These are phyloP conservation scores for Amblyjoppa fuscipennis DNA, from an alignment of 2,888 invertebrate species.

Conservation along the genomic window DNA sequence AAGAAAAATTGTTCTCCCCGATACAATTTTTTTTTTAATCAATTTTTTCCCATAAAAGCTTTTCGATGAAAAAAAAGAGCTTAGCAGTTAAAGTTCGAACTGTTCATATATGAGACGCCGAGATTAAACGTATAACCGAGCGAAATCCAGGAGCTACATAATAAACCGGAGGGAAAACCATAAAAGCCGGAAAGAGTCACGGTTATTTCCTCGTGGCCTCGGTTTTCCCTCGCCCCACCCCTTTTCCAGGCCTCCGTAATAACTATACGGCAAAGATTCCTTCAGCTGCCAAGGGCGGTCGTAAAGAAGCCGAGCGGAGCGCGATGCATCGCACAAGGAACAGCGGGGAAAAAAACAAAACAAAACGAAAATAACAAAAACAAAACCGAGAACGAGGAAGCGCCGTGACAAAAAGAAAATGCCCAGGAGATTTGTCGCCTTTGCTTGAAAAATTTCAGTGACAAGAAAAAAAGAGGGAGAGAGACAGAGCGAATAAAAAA, in stretches of 20 bases:
- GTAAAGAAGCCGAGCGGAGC: conserved; percentile 39
- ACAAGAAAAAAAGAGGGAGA: conserved; percentile 26
- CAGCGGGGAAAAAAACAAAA: conserved; percentile 5
- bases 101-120: too few relatives aligned
- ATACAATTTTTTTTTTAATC: too few relatives aligned
- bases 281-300: conserved; percentile 29
- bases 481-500: not conserved
- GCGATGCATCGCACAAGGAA: conserved; percentile 37
- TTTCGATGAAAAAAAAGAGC: too few relatives aligned
- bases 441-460: conserved; percentile 35
- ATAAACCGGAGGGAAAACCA: conserved; percentile 22
- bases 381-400: not conserved
- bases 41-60: too few relatives aligned
- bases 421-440: conserved; percentile 31
- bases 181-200: conserved; percentile 15
- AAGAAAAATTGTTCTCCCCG: too few relatives aligned
- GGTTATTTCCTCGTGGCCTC: conserved; percentile 9
- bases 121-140: too few relatives aligned
- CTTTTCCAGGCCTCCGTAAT: conserved; percentile 28
- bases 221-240: conserved; percentile 3
- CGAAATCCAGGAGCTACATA: not conserved
- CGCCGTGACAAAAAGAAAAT: conserved; percentile 37
- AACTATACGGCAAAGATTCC: conserved; percentile 32
- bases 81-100: too few relatives aligned
- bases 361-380: not conserved